Evolutionary conservation across 2,797 vertebrate species (phyloP), one percentile per base, ranked within the genome.

Genomic region (Pangasius djambal): DNA sequence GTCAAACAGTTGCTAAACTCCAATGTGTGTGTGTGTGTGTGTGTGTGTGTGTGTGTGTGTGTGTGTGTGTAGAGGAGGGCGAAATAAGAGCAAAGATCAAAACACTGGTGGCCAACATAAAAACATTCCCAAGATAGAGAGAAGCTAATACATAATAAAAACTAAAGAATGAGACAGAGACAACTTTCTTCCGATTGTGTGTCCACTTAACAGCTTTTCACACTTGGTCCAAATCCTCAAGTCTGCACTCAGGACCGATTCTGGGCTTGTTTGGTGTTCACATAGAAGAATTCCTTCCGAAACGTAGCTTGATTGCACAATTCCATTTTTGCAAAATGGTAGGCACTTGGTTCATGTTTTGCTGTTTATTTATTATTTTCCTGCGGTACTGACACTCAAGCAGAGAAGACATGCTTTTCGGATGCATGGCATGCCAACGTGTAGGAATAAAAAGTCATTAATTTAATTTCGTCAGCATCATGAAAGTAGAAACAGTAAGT

Each of bases 51-150:
- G 25, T 52, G 48, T 78, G 16, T 25, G 18, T 31, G 28, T 78
- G 74, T 50, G 25, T 77, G 74, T 50, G 12, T n/a, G 7, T 28
- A 37, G 37, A 63, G 2, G 15, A 78, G 2, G 20, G 28, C 55
- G 25, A 61, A 57, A 82, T 28, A 61, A 4, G 79, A 61, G 79
- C 55, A 82, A 82, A 82, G 79, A 82, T 82, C 79, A 59, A 61
- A 61, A 61, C 20, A 82, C 20, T 59, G 52, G 20, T 61, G 55
- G 15, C 31, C 52, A 82, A 37, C 3, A 78, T 25, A 61, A 37
- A n/a, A 61, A 82, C 52, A 6, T 37, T 37, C 2, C 9, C 78
- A 55, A 37, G 20, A 22, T 16, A 55, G 28, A 77, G 12, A 8
- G 48, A n/a, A 6, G 28, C 15, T 22, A 75, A 4, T 75, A 75